phyloP scores from a whole-genome alignment of 1,140 invertebrate genomes.

The Scaptomyza montana region DNA sequence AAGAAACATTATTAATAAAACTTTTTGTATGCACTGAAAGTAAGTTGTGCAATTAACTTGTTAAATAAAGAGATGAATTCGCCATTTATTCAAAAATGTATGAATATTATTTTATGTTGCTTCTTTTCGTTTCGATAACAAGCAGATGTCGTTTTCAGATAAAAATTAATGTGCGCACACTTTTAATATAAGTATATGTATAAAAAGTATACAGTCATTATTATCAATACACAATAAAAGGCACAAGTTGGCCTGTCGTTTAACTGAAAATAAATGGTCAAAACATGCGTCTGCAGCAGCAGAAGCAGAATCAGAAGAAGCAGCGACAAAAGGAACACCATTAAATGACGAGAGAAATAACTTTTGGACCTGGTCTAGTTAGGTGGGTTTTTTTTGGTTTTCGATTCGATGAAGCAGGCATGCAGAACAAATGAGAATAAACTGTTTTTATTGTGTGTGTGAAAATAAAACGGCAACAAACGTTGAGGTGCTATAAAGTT shows the following conservation, averaged over 20 bases:
- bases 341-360: constrained; percentile 43
- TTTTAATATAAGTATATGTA: constrained; percentile 17
- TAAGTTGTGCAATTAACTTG: background rate
- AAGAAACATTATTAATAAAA: background rate
- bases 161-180: constrained; percentile 68
- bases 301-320: constrained; percentile 29
- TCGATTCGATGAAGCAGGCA: constrained; percentile 44
- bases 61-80: constrained; percentile 3
- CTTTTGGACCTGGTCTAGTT: constrained; percentile 43
- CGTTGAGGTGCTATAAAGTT: constrained; percentile 75
- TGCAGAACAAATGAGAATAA: constrained; percentile 29
- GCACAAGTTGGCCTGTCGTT: constrained; percentile 62
- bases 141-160: constrained; percentile 54
- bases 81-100: background rate
- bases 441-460: constrained; percentile 69
- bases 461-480: constrained; percentile 56
- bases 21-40: background rate
- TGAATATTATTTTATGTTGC: background rate
- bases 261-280: constrained; percentile 71
- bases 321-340: constrained; percentile 48
- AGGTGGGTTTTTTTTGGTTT: constrained; percentile 27
- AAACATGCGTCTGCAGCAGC: constrained; percentile 54
- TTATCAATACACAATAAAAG: constrained; percentile 74
- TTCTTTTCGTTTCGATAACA: constrained; percentile 27
- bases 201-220: constrained; percentile 59